A percentile compares a stretch with the other conserved stretches of the same genome.
phyloP scores from a whole-genome alignment of 2,888 invertebrate species.

The Tupiocoris notatus region DNA sequence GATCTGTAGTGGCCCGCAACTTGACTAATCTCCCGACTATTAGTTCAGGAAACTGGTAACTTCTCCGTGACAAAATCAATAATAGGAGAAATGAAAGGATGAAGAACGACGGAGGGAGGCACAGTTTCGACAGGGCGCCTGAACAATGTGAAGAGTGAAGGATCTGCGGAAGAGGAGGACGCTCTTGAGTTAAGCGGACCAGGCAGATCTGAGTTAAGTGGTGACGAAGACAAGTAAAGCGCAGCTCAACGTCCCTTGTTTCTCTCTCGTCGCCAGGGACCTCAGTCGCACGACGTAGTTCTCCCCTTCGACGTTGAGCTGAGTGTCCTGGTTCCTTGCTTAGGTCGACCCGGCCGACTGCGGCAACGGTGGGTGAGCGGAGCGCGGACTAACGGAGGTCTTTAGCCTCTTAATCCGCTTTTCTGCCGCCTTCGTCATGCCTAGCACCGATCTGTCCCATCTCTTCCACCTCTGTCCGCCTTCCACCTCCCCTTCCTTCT shows the following conservation, averaged over 20 bases:
- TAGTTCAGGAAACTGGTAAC: not conserved
- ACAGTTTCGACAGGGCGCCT: not conserved
- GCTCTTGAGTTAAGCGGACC: not conserved
- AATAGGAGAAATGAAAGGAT: too few species aligned
- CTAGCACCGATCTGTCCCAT: too few species aligned
- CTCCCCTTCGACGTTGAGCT: not conserved
- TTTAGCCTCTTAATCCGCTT: conserved; percentile 20
- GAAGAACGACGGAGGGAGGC: too few species aligned
- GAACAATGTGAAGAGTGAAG: not conserved
- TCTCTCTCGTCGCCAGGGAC: too few species aligned
- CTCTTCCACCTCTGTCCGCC: not conserved
- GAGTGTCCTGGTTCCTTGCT: not conserved
- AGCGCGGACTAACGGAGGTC: not conserved
- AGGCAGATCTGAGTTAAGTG: not conserved
- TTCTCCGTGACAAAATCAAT: not conserved
- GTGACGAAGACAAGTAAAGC: not conserved
- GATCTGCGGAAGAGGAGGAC: not conserved
- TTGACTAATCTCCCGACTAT: not conserved
- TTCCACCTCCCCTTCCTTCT: not conserved
- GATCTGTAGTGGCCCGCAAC: not conserved
- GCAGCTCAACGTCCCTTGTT: not conserved
- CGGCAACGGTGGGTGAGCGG: not conserved
- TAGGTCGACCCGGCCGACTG: not conserved
- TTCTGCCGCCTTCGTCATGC: too few species aligned
- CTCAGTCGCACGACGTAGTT: too few species aligned